Percentiles rank a stretch among this genome's conserved stretches.
phyloP scores from a whole-genome alignment of 1,140 invertebrate genomes.

The Sesamia nonagrioides region DNA sequence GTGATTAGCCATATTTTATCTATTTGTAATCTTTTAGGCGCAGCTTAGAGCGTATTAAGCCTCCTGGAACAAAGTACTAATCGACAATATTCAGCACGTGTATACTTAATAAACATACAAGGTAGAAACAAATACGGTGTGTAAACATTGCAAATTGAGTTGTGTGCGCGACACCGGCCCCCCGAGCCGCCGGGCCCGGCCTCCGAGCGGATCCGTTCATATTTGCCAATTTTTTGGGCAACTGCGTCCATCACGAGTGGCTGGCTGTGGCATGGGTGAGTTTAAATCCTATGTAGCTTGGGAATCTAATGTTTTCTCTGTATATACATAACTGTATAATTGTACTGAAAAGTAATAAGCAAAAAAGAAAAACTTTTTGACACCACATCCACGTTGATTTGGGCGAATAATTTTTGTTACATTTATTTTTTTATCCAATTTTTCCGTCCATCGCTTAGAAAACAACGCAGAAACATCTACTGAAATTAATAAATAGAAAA shows the following conservation, averaged over 20 bases:
- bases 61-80: background rate
- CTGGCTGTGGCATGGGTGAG: slow-evolving; percentile 10
- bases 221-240: slow-evolving; percentile 53
- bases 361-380: too few relatives aligned
- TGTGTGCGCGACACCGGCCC: slow-evolving; percentile 27
- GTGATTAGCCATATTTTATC: too few relatives aligned
- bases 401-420: too few relatives aligned
- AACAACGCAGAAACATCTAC: too few relatives aligned
- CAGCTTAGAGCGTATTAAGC: background rate
- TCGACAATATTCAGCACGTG: background rate
- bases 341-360: too few relatives aligned
- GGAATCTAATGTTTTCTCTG: background rate
- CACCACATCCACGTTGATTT: too few relatives aligned
- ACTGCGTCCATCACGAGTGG: slow-evolving; percentile 28
- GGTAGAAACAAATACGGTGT: background rate
- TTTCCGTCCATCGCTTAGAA: too few relatives aligned
- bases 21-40: too few relatives aligned
- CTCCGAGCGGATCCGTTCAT: background rate
- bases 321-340: background rate
- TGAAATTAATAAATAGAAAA: too few relatives aligned
- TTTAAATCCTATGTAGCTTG: background rate
- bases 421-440: too few relatives aligned
- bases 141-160: slow-evolving; percentile 50
- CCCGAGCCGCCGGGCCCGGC: background rate
- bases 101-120: background rate